A percentile compares a stretch with the other conserved stretches of the same genome.
phyloP scores from a whole-genome alignment of 2,113 vertebrate species.

The Anas platyrhynchos region DNA sequence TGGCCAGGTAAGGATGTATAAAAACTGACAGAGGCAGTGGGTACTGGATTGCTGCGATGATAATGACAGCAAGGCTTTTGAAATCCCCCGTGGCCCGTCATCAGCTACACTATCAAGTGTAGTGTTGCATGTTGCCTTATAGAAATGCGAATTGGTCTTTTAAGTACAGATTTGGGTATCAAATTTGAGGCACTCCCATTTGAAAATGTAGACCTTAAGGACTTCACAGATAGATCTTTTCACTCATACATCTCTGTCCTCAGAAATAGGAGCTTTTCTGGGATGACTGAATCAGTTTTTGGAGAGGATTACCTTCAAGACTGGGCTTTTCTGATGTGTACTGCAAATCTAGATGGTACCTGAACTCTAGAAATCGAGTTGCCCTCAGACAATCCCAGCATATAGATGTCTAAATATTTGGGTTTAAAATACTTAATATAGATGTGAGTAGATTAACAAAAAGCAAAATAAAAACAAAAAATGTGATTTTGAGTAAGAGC shows the following conservation, averaged over 20 bases:
- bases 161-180: background rate
- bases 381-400: background rate
- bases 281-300: fast-evolving
- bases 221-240: background rate
- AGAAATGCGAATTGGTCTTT: background rate
- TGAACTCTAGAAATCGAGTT: background rate
- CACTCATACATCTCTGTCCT: background rate
- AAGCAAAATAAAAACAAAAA: background rate
- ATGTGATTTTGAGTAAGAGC: background rate
- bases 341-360: background rate
- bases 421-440: background rate
- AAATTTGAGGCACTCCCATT: background rate
- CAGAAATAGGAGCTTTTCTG: background rate
- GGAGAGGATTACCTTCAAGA: background rate
- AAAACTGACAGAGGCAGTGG: background rate
- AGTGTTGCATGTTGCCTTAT: background rate
- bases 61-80: background rate
- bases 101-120: background rate
- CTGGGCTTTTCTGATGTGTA: background rate
- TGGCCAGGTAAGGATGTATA: background rate
- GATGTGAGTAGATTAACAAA: background rate
- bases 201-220: background rate
- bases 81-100: background rate
- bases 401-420: background rate
- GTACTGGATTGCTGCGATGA: background rate